Base-by-base conservation (phyloP, 2,888 invertebrate genomes). In the Trachelus tabidus region DNA sequence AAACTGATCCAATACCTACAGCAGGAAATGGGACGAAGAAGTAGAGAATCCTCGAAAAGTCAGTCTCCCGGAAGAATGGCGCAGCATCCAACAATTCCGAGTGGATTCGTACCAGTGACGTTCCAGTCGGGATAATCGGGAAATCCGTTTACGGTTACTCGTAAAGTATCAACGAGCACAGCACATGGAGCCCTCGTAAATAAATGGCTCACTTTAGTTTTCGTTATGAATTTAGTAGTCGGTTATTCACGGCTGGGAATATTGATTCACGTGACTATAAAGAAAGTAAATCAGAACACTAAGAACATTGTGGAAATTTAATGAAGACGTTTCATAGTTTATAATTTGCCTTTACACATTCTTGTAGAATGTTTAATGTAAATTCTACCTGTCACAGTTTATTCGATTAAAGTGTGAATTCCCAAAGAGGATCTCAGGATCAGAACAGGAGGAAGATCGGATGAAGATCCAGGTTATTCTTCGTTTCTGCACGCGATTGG, bases 81-180 rank as follows among this genome's bases (percentile, higher is more conserved):
- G 56, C 56, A 56, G 56, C 56, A 56, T 56, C 56, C 56, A 56
- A 56, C 56, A 56, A 56, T 23, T 56, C 12, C 71, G 71, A 31
- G 71, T 71, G 31, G 71, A 34, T 33, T 71, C 71, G 71, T 34
- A 34, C 71, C 71, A 15, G 34, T 71, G 34, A 15, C 71, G 30
- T 71, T 71, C 34, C 56, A 56, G 56, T 12, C 71, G 30, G 71
- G 71, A 71, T 71, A 71, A 71, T 71, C 71, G 31, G 71, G 71
- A 71, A 71, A 71, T 71, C 71, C 71, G 71, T 71, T 71, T 71
- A 71, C 71, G 71, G 71, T 31, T 31, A 15, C 71, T 71, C 71
- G 71, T 71, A 71, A 71, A 71, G 71, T 34, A 31, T 33, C 71
- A 34, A 34, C 34, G 71, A 71, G 31, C 31, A 9, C 34, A n/a